These are phyloP conservation scores for Emydura subglobosa DNA, from an alignment of 2,113 vertebrate species.

Conservation along the genomic window DNA sequence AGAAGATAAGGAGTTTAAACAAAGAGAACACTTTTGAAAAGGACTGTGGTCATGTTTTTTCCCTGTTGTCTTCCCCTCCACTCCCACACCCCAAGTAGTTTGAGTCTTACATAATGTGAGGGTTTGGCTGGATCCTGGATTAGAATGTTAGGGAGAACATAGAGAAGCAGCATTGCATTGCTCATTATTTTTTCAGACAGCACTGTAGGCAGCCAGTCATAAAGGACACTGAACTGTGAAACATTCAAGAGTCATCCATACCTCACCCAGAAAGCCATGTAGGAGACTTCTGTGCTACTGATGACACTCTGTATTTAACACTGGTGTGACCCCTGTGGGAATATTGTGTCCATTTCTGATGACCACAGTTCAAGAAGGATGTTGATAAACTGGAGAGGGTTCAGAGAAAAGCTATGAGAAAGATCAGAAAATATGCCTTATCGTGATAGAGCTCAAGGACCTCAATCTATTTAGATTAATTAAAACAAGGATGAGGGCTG, in stretches of 20 bases:
- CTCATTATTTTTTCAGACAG: slow-evolving; percentile 14
- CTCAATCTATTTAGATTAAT: background rate
- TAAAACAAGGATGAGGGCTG: background rate
- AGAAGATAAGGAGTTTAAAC: accelerated
- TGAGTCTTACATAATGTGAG: background rate
- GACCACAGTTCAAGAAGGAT: background rate
- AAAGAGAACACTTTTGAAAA: background rate
- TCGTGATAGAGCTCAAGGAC: background rate
- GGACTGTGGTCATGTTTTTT: background rate
- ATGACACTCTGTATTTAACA: background rate
- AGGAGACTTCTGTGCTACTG: background rate
- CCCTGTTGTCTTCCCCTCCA: background rate
- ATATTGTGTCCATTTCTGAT: background rate
- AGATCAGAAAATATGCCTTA: background rate
- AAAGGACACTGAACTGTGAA: slow-evolving; percentile 23
- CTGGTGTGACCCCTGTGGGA: background rate
- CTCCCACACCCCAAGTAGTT: background rate
- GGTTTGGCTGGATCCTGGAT: background rate
- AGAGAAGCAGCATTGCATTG: background rate
- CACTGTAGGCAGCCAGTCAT: background rate
- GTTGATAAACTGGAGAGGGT: background rate
- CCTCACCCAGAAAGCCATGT: background rate
- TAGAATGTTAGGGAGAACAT: background rate
- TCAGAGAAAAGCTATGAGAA: background rate
- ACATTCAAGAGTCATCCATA: background rate